A percentile compares a stretch with the other conserved stretches of the same genome.
These are phyloP conservation scores for Australoheros facetus DNA, from an alignment of 2,797 vertebrate genomes.

Conservation along the genomic window DNA sequence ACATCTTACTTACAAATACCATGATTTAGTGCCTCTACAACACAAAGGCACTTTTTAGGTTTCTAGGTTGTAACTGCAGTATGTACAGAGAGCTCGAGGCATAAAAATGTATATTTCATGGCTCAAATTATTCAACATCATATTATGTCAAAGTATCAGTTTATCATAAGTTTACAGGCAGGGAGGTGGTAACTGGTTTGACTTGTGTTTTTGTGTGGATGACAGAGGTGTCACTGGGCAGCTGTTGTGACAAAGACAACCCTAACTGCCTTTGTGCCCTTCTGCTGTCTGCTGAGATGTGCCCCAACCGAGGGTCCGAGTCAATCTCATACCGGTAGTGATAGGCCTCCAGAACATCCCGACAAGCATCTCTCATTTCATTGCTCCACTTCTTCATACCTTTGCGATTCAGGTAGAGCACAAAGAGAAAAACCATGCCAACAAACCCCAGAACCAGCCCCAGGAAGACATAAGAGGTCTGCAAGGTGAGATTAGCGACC, in stretches of 20 bases:
- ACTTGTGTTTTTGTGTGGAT: slow-evolving; percentile 51
- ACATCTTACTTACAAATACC: slow-evolving; percentile 17
- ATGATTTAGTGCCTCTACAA: slow-evolving; percentile 40
- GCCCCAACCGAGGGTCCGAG: slow-evolving; percentile 78
- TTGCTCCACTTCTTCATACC: slow-evolving; percentile 83
- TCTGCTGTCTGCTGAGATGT: slow-evolving; percentile 43
- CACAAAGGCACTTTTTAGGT: slow-evolving; percentile 59
- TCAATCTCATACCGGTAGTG: slow-evolving; percentile 84
- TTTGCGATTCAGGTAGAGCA: slow-evolving; percentile 84
- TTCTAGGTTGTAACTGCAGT: not conserved
- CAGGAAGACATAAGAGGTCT: slow-evolving; percentile 83
- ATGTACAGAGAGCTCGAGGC: slow-evolving; percentile 12
- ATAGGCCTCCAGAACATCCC: slow-evolving; percentile 82
- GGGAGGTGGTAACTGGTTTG: slow-evolving; percentile 43
- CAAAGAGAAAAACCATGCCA: slow-evolving; percentile 84
- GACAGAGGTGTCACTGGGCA: slow-evolving; percentile 65
- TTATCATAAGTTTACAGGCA: slow-evolving; percentile 37
- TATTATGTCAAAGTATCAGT: not conserved
- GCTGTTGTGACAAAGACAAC: slow-evolving; percentile 50
- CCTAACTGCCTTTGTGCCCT: slow-evolving; percentile 35
- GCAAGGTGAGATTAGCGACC: slow-evolving; percentile 69
- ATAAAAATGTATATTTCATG: not conserved
- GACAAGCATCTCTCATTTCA: slow-evolving; percentile 78
- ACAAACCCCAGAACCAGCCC: slow-evolving; percentile 83
- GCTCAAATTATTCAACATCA: slow-evolving; percentile 5